These are phyloP conservation scores for Drymodes brunneopygia DNA, from an alignment of 2,113 vertebrate species.

Conservation along the genomic window DNA sequence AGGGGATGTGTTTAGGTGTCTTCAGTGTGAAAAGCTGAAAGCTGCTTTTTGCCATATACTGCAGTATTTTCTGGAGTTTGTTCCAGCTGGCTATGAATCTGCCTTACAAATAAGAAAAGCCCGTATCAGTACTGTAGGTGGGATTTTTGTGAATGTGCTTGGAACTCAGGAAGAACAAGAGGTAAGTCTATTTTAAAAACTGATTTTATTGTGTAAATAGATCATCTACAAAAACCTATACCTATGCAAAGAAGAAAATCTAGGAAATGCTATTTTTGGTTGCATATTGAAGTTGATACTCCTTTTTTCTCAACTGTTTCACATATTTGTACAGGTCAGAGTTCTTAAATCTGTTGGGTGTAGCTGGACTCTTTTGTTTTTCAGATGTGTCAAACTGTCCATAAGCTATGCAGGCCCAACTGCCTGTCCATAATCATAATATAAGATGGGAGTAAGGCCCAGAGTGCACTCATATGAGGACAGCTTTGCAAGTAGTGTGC, in stretches of 20 bases:
- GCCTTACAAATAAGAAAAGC: slow-evolving; percentile 74
- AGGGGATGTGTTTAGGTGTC: slow-evolving; percentile 61
- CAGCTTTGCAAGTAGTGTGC: neutral
- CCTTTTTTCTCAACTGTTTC: neutral
- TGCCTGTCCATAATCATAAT: neutral
- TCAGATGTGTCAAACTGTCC: neutral
- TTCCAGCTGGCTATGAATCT: slow-evolving; percentile 81
- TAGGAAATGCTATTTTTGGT: neutral
- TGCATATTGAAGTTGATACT: neutral
- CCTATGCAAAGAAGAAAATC: neutral
- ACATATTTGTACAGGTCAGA: neutral
- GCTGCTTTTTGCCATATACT: slow-evolving; percentile 82
- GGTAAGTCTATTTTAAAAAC: slow-evolving; percentile 68
- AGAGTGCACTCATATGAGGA: neutral
- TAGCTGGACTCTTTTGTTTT: neutral
- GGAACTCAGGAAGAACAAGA: slow-evolving; percentile 79
- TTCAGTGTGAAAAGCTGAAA: slow-evolving; percentile 77
- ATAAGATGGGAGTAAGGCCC: neutral
- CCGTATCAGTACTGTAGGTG: slow-evolving; percentile 77
- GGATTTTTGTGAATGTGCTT: slow-evolving; percentile 73
- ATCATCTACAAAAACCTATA: neutral
- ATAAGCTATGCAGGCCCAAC: neutral
- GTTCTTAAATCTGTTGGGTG: neutral
- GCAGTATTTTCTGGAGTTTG: slow-evolving; percentile 81
- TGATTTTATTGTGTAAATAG: neutral